Percentiles rank a stretch among this genome's conserved stretches.
Conservation (phyloP, 2,113 vertebrate species). For the Azemiops feae region DNA sequence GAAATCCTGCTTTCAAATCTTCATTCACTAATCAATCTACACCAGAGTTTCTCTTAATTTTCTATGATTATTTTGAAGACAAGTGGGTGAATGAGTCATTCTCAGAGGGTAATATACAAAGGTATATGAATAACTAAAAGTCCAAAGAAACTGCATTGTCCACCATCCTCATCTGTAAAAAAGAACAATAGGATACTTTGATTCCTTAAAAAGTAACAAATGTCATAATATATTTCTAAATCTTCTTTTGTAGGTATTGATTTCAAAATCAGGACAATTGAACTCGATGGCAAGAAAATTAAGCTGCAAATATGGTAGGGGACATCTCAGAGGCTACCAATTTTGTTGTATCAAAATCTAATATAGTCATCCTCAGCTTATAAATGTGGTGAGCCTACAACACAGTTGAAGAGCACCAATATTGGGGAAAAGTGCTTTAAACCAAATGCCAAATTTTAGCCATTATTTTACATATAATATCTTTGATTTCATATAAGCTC, state of each 20-base stretch:
- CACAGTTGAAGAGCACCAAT: background rate
- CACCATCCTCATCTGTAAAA: background rate
- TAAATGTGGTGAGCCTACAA: background rate
- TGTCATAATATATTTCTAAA: background rate
- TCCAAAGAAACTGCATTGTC: background rate
- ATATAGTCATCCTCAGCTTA: background rate
- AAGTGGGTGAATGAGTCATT: background rate
- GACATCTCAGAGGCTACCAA: background rate
- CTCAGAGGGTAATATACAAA: background rate
- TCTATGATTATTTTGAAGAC: background rate
- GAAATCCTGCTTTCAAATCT: background rate
- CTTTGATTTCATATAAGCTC: background rate
- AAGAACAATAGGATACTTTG: background rate
- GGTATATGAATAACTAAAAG: background rate
- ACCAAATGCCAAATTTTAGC: background rate
- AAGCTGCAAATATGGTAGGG: conserved; percentile 97
- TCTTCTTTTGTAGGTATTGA: conserved; percentile 83
- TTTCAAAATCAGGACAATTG: conserved; percentile 97
- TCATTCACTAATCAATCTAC: background rate
- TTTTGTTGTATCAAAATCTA: background rate
- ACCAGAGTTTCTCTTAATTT: background rate
- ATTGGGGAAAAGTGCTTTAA: background rate
- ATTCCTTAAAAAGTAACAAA: background rate
- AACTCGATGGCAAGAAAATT: conserved; percentile 96
- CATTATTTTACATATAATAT: background rate